These are phyloP conservation scores for Tragulus kanchil DNA, from an alignment of 2,113 vertebrate species.

Conservation along the genomic window DNA sequence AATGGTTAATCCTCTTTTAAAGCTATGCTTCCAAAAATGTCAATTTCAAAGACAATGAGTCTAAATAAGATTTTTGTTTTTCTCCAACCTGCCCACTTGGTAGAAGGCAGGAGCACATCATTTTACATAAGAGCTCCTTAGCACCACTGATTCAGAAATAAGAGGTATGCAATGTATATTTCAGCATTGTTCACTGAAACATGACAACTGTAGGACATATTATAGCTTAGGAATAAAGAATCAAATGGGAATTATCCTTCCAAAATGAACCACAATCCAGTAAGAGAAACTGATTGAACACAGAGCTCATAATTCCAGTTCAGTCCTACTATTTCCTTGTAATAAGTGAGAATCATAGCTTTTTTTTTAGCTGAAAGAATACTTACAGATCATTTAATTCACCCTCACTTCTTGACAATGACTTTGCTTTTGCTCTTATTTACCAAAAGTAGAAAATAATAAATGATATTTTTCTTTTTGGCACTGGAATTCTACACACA, in stretches of 20 bases:
- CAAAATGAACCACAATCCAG: neutral
- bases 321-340: neutral
- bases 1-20: neutral
- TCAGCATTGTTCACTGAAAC: conserved; percentile 17
- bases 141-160: neutral
- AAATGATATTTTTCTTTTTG: conserved; percentile 37
- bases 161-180: neutral
- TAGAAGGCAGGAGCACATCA: conserved; percentile 35
- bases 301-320: conserved; percentile 4
- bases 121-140: conserved; percentile 20
- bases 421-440: conserved; percentile 32
- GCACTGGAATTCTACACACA: neutral
- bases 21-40: conserved; percentile 30
- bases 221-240: conserved; percentile 21
- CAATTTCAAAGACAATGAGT: conserved; percentile 23
- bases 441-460: conserved; percentile 28
- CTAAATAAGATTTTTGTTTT: conserved; percentile 26
- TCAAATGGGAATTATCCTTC: neutral
- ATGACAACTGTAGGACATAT: neutral
- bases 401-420: neutral
- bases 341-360: neutral
- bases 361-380: conserved; percentile 41
- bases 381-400: conserved; percentile 11
- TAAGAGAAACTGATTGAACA: neutral
- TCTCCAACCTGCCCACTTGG: neutral